Conservation (phyloP, 2,113 vertebrate species). For the Apteryx mantelli region DNA sequence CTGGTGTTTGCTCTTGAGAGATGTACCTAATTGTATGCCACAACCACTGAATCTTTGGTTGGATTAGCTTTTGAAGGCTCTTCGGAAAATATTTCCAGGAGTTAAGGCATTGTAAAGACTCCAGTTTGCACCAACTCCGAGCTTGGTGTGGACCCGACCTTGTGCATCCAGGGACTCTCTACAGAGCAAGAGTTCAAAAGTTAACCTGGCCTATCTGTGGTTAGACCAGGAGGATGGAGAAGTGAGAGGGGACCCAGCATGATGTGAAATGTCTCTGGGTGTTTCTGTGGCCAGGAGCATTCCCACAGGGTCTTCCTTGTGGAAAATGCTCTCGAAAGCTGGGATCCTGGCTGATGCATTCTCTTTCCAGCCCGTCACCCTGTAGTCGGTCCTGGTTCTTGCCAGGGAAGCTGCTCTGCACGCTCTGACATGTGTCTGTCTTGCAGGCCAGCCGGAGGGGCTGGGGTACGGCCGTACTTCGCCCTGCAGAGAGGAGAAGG, state of each 20-base stretch:
- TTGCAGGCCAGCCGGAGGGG: constrained; percentile 88
- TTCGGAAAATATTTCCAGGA: not conserved
- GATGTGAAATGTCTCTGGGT: not conserved
- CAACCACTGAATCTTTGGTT: not conserved
- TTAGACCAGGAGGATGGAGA: not conserved
- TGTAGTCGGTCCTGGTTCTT: not conserved
- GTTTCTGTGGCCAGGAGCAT: not conserved
- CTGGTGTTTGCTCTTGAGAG: not conserved
- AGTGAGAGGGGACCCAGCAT: not conserved
- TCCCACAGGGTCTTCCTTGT: not conserved
- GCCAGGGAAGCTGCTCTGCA: not conserved
- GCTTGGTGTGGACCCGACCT: accelerated
- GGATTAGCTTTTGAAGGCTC: not conserved
- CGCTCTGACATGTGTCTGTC: not conserved
- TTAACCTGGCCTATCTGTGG: not conserved
- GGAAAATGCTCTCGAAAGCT: not conserved
- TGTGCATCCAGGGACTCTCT: too few relatives aligned
- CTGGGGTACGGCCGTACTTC: constrained; percentile 87
- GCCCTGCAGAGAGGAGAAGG: constrained; percentile 88
- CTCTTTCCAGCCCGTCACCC: not conserved
- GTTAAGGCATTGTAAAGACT: not conserved
- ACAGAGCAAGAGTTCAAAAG: not conserved
- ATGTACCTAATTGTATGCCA: accelerated
- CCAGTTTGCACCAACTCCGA: not conserved
- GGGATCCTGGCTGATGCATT: not conserved